These are phyloP conservation scores for Notarius quadriscutis DNA, from an alignment of 2,113 vertebrate genomes.

Conservation along the genomic window DNA sequence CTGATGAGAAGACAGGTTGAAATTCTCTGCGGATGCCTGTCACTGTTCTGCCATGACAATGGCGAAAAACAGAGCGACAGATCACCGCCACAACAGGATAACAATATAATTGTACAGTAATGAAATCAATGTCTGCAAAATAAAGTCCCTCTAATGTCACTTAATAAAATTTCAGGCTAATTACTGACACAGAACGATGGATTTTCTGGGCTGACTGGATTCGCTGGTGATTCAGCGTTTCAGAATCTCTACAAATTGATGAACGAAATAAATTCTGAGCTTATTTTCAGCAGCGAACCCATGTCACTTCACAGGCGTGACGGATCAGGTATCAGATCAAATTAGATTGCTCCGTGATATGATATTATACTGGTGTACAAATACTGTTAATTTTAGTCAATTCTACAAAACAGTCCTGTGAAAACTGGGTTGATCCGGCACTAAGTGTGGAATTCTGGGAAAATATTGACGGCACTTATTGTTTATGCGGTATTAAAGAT, in stretches of 20 bases:
- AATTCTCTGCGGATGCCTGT: background rate
- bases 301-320: background rate
- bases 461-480: background rate
- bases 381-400: background rate
- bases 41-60: background rate
- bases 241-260: background rate
- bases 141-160: background rate
- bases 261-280: background rate
- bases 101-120: background rate
- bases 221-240: background rate
- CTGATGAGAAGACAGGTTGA: background rate
- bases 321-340: background rate
- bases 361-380: background rate
- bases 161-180: conserved; percentile 5
- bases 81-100: background rate
- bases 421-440: no score
- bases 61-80: background rate
- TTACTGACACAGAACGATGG: background rate
- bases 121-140: conserved; percentile 16
- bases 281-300: background rate
- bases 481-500: background rate
- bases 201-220: background rate
- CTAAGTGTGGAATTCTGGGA: background rate
- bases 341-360: background rate
- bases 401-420: background rate